Base-by-base conservation (phyloP, 92 coral and sea anemone species). In the Zoanthus sansibaricus region DNA sequence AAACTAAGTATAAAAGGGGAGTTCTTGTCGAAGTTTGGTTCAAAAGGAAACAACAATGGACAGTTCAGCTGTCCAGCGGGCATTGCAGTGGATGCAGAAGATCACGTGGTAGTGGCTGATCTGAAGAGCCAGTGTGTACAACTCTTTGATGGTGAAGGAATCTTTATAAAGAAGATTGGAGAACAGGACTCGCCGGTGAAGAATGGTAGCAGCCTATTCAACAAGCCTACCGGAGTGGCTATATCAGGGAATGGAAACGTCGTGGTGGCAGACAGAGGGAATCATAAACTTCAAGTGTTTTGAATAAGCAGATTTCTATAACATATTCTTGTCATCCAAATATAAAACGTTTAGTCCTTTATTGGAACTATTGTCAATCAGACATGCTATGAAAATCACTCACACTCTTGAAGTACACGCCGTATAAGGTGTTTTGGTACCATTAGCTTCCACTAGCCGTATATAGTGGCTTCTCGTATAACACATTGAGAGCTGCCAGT, bases 41-140 rank as follows among this genome's bases (percentile, higher is more conserved):
- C 88, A 78, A 94, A 94, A 51, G 98, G 98, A 14, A 83, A 46
- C 47, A 90, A 84, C 70, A 83, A 86, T 21, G 98, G 98, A 6
- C 97, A 95, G 89, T 89, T 97, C 42, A 89, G 87, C 79, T 93
- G 98, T 61, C 99, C 99, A 0, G 96, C 98, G 51, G 99, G 99
- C 18, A 79, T 97, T 45, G 95, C 95, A 5, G 92, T 92, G 10
- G 98, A 96, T 78, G 88, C 96, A 13, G 94, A 92, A 83, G 94
- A 96, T 8, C 97, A 92, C 73, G 88, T 96, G 44, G 94, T 87
- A 20, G 97, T 96, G 2, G 99, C 98, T 6, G 99, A 96, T 87
- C 83, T 94, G 68, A 94, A 94, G 90, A 94, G 88, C 74, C 82
- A 90, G 66, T 90, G 77, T 68, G 93, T 94, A 42, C 98, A 94